These are phyloP conservation scores for Phylloscopus trochiloides DNA, from an alignment of 2,113 vertebrate genomes.

Conservation along the genomic window DNA sequence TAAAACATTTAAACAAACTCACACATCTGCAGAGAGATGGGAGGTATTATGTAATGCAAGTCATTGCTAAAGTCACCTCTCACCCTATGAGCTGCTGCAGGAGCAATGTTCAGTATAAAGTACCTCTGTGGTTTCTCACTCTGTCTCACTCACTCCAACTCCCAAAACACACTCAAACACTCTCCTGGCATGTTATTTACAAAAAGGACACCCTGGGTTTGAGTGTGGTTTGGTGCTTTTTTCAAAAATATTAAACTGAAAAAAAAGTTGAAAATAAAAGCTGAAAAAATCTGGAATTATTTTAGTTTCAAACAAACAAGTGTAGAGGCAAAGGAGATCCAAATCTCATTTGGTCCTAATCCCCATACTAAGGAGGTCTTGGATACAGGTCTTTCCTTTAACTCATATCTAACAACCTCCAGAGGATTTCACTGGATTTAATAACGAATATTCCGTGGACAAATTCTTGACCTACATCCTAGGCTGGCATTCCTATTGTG, in stretches of 20 bases:
- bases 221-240: not conserved
- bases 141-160: not conserved
- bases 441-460: conserved; percentile 20
- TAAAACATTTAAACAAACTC: conserved; percentile 73
- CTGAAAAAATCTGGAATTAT: not conserved
- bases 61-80: conserved; percentile 69
- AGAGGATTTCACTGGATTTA: conserved; percentile 27
- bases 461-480: conserved; percentile 64
- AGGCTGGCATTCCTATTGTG: conserved; percentile 53
- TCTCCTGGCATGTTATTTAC: not conserved
- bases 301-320: not conserved
- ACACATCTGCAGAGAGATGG: conserved; percentile 75
- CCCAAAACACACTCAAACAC: not conserved
- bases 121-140: conserved; percentile 62
- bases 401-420: conserved; percentile 21
- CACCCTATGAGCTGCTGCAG: conserved; percentile 47
- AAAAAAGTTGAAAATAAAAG: not conserved
- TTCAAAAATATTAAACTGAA: not conserved
- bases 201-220: not conserved
- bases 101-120: conserved; percentile 45
- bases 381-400: conserved; percentile 37
- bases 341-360: not conserved
- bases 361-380: not conserved
- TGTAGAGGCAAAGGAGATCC: not conserved
- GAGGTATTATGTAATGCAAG: conserved; percentile 73